These are phyloP conservation scores for Argyrosomus japonicus DNA, from an alignment of 2,113 vertebrate genomes.

Conservation along the genomic window DNA sequence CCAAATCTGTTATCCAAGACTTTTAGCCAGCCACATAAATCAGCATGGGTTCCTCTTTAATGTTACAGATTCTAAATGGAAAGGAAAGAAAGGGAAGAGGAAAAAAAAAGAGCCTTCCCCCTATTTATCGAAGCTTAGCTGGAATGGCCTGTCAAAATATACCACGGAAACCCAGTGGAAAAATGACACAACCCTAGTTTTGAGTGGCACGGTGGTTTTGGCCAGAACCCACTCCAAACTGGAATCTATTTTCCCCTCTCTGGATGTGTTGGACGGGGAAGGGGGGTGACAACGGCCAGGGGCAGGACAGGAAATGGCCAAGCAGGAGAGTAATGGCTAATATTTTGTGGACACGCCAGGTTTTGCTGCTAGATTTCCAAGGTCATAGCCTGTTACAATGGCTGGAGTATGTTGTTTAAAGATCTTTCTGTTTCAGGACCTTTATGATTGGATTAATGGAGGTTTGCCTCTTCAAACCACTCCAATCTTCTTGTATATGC, in stretches of 20 bases:
- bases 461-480: constrained; percentile 24
- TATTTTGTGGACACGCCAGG: constrained; percentile 29
- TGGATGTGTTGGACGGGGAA: constrained; percentile 45
- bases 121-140: constrained; percentile 65
- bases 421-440: neutral
- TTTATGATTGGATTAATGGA: constrained; percentile 3
- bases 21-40: constrained; percentile 54
- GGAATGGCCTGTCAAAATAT: constrained; percentile 76
- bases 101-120: constrained; percentile 8
- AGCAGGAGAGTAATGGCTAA: constrained; percentile 54
- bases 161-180: constrained; percentile 73
- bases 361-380: constrained; percentile 27
- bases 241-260: constrained; percentile 63
- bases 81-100: constrained; percentile 33
- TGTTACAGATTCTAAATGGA: constrained; percentile 47
- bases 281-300: constrained; percentile 1
- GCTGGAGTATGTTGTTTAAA: constrained; percentile 14
- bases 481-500: neutral
- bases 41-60: constrained; percentile 33
- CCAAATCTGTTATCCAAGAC: constrained; percentile 47
- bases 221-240: constrained; percentile 67
- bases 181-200: constrained; percentile 72
- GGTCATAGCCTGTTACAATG: constrained; percentile 26
- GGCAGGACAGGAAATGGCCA: constrained; percentile 65
- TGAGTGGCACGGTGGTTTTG: constrained; percentile 74